These are phyloP conservation scores for Erythrolamprus reginae DNA, from an alignment of 2,113 vertebrate genomes.

Conservation along the genomic window DNA sequence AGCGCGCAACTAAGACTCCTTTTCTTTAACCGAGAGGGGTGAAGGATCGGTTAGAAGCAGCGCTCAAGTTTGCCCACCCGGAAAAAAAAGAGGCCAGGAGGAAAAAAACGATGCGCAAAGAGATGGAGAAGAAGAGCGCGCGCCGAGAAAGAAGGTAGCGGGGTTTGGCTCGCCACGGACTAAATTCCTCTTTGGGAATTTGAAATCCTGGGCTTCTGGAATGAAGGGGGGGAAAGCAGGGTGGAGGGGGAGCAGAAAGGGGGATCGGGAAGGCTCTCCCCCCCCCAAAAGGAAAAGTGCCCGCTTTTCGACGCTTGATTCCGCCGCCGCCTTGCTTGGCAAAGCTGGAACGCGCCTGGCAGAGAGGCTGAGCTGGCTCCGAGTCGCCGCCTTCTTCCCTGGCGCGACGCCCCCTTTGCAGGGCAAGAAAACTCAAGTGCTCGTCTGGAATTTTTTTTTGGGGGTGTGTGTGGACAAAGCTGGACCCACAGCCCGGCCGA, in stretches of 20 bases:
- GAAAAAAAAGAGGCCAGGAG: neutral
- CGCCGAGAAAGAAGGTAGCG: neutral
- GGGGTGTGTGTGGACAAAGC: neutral
- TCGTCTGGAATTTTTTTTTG: neutral
- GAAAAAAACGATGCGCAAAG: neutral
- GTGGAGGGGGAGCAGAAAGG: neutral
- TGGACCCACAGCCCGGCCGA: neutral
- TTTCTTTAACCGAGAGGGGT: neutral
- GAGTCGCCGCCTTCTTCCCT: neutral
- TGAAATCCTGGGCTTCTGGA: neutral
- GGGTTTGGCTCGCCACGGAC: neutral
- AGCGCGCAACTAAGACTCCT: neutral
- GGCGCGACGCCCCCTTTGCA: neutral
- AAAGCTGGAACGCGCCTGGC: neutral
- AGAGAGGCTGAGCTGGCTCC: neutral
- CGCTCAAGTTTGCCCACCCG: neutral
- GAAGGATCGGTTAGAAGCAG: neutral
- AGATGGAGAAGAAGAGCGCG: neutral
- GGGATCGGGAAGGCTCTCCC: neutral
- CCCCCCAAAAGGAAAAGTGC: neutral
- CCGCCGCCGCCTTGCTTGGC: neutral
- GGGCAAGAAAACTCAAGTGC: neutral
- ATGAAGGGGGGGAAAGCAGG: neutral
- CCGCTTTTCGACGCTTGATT: neutral
- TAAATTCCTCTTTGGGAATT: neutral